phyloP scores from a whole-genome alignment of 2,888 invertebrate species.

The Phymatocera aterrima region DNA sequence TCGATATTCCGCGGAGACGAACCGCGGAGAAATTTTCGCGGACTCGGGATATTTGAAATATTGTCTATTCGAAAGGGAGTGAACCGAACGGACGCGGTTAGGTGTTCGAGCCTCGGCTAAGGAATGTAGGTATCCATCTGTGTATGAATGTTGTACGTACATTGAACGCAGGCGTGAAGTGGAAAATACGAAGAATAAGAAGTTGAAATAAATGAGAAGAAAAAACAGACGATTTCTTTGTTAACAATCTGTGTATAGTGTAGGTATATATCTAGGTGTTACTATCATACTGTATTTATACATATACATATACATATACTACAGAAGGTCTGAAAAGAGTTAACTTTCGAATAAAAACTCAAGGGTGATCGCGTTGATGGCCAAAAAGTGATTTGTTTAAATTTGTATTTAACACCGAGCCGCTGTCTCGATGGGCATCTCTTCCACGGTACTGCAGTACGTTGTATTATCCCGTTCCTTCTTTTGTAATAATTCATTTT shows the following conservation, averaged over 20 bases:
- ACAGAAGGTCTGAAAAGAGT: neutral
- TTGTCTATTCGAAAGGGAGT: slow-evolving; percentile 14
- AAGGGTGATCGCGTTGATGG: slow-evolving; percentile 3
- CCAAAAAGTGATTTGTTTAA: slow-evolving; percentile 29
- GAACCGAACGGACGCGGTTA: slow-evolving; percentile 31
- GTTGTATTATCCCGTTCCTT: neutral
- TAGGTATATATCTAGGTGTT: no score
- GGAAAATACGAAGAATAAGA: no score
- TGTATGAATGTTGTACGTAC: no score
- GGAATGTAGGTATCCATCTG: neutral
- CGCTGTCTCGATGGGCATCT: neutral
- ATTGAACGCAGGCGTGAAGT: neutral
- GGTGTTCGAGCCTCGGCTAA: neutral
- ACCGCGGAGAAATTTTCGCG: neutral
- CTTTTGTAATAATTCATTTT: neutral
- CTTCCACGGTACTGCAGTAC: neutral
- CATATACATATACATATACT: no score
- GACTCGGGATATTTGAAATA: slow-evolving; percentile 3
- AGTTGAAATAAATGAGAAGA: neutral
- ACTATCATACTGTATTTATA: no score
- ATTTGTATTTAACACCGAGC: slow-evolving; percentile 25
- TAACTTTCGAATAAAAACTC: slow-evolving; percentile 1
- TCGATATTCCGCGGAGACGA: neutral
- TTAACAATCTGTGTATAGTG: no score
- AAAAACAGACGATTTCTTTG: neutral